Percentiles rank a stretch among this genome's conserved stretches.
Conservation (phyloP, 2,113 vertebrate genomes). For the Cryptotis parvus region DNA sequence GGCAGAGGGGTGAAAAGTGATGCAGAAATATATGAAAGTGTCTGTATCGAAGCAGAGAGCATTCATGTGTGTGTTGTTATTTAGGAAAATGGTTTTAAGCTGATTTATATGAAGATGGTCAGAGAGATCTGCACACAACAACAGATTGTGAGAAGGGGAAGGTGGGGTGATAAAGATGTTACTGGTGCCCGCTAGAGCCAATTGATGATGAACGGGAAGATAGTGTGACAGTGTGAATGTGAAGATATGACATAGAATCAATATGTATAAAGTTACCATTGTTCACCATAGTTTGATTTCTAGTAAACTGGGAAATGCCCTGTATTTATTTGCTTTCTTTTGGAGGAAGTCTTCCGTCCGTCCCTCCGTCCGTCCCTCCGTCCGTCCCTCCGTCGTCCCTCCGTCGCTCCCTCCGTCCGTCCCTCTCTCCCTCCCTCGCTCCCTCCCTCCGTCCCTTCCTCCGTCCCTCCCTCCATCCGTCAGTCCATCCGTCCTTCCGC, state of each 20-base stretch:
- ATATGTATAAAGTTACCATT: neutral
- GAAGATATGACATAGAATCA: neutral
- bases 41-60: neutral
- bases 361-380: too few relatives aligned
- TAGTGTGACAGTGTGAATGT: too few relatives aligned
- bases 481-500: too few relatives aligned
- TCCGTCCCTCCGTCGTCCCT: too few relatives aligned
- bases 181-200: too few relatives aligned
- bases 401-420: too few relatives aligned
- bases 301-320: neutral
- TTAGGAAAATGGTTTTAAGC: neutral
- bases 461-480: too few relatives aligned
- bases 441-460: too few relatives aligned
- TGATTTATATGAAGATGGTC: neutral
- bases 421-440: too few relatives aligned
- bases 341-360: neutral
- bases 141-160: neutral
- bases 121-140: neutral
- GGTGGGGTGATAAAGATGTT: neutral
- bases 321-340: neutral
- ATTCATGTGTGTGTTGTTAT: neutral
- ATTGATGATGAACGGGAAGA: neutral
- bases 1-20: neutral
- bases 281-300: conserved; percentile 28
- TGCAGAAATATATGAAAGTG: neutral